Conservation (phyloP, 2,888 invertebrate species). For the Hofmannophila pseudospretella region DNA sequence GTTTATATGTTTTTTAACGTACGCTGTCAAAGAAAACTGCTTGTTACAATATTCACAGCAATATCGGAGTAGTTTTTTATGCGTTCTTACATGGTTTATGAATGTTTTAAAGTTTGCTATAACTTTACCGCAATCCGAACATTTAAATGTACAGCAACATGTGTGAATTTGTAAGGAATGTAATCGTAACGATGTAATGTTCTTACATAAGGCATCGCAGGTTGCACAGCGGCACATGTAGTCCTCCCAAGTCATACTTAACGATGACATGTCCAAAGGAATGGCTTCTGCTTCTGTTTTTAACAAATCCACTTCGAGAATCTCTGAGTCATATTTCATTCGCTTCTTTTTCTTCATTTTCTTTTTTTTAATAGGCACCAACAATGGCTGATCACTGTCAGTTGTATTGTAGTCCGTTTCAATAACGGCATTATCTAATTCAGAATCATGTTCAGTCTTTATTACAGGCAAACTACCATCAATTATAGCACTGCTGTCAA, state of each 20-base stretch:
- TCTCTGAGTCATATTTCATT: slow-evolving; percentile 8
- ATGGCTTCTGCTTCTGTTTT: slow-evolving; percentile 13
- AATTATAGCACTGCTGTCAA: slow-evolving; percentile 31
- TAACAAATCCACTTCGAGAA: slow-evolving; percentile 6
- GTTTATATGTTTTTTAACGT: slow-evolving; percentile 46
- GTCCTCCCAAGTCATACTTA: slow-evolving; percentile 50
- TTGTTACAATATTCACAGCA: slow-evolving; percentile 64
- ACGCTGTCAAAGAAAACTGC: slow-evolving; percentile 32
- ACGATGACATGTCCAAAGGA: slow-evolving; percentile 21
- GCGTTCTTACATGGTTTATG: slow-evolving; percentile 51
- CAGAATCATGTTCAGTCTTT: slow-evolving; percentile 39
- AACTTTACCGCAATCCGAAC: slow-evolving; percentile 54
- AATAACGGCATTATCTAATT: slow-evolving; percentile 24
- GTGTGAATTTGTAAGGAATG: slow-evolving; percentile 61
- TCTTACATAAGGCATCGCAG: slow-evolving; percentile 63
- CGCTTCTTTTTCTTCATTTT: slow-evolving; percentile 29
- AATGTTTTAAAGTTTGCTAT: slow-evolving; percentile 45
- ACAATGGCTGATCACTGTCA: slow-evolving; percentile 55
- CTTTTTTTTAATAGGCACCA: slow-evolving; percentile 36
- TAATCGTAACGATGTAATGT: slow-evolving; percentile 48
- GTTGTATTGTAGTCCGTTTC: slow-evolving; percentile 33
- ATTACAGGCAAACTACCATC: slow-evolving; percentile 26
- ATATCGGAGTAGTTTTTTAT: slow-evolving; percentile 48
- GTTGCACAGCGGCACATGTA: slow-evolving; percentile 57
- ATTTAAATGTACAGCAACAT: slow-evolving; percentile 57